phyloP scores from a whole-genome alignment of 2,113 vertebrate species.

The Gymnocephalus cernua region DNA sequence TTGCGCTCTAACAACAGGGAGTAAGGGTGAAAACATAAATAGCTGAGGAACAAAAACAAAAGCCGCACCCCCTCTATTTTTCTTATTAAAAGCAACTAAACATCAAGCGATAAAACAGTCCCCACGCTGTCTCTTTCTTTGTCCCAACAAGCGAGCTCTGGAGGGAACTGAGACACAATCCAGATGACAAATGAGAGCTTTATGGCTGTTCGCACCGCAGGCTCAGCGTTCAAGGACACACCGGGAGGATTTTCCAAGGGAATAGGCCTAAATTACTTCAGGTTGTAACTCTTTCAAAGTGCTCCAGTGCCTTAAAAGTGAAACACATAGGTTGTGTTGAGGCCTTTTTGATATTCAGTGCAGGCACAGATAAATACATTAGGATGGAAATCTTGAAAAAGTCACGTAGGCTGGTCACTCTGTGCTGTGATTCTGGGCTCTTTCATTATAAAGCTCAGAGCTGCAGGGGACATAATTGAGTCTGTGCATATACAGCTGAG shows the following conservation, averaged over 20 bases:
- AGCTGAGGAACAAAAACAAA: constrained; percentile 7
- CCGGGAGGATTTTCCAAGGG: constrained; percentile 61
- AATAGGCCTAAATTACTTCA: constrained; percentile 58
- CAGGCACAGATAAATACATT: constrained; percentile 51
- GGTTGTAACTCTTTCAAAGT: constrained; percentile 63
- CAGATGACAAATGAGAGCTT: constrained; percentile 70
- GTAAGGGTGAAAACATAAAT: constrained; percentile 29
- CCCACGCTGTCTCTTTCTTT: constrained; percentile 29
- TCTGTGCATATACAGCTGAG: constrained; percentile 46
- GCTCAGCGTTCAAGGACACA: constrained; percentile 70
- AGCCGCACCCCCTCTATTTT: not conserved
- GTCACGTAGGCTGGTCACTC: constrained; percentile 38
- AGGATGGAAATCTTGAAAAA: constrained; percentile 18
- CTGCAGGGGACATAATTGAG: constrained; percentile 51
- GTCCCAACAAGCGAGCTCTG: constrained; percentile 44
- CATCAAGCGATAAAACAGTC: constrained; percentile 54
- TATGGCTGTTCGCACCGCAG: constrained; percentile 41
- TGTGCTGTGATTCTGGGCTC: constrained; percentile 36
- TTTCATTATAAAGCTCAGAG: constrained; percentile 48
- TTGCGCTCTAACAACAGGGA: constrained; percentile 5
- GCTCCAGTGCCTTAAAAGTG: constrained; percentile 47
- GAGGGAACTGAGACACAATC: constrained; percentile 50
- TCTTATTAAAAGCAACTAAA: constrained; percentile 61
- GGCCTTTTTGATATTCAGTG: constrained; percentile 49
- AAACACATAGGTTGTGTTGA: constrained; percentile 13